Conservation (phyloP, 2,888 invertebrate species). For the Rosalia funebris region DNA sequence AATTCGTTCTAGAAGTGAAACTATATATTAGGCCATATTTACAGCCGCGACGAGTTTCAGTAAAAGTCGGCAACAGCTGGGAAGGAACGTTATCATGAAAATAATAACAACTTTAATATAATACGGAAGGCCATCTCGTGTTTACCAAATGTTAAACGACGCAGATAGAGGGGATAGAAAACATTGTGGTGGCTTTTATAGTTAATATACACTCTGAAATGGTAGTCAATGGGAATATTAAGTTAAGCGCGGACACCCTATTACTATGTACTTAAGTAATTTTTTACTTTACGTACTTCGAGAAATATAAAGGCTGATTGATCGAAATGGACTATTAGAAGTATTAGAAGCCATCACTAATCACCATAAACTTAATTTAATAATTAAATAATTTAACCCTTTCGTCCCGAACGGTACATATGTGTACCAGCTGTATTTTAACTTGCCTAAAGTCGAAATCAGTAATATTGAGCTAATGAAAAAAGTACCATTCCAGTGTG, state of each 20-base stretch:
- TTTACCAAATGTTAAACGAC: slow-evolving; percentile 32
- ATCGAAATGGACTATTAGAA: too few relatives aligned
- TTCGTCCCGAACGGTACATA: too few relatives aligned
- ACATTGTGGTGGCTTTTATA: slow-evolving; percentile 21
- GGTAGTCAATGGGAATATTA: slow-evolving; percentile 4
- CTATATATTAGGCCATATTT: slow-evolving; percentile 34
- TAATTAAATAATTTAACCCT: too few relatives aligned
- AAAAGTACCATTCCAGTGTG: too few relatives aligned
- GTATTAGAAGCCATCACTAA: too few relatives aligned
- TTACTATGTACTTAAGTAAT: too few relatives aligned
- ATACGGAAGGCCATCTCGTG: slow-evolving; percentile 28
- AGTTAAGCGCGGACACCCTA: not conserved
- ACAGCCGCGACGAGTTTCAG: slow-evolving; percentile 31
- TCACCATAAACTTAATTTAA: too few relatives aligned
- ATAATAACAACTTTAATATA: slow-evolving; percentile 45
- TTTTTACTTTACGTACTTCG: too few relatives aligned
- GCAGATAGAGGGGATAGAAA: slow-evolving; percentile 22
- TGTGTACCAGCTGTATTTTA: too few relatives aligned
- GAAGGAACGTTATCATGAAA: slow-evolving; percentile 36
- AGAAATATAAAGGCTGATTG: too few relatives aligned
- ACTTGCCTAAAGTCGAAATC: too few relatives aligned
- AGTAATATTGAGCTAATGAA: too few relatives aligned
- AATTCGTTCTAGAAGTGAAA: slow-evolving; percentile 32
- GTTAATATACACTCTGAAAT: slow-evolving; percentile 11
- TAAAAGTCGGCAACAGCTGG: slow-evolving; percentile 41